These are phyloP conservation scores for Diplogasteroides magnus DNA, from an alignment of 1,140 invertebrate genomes.

Conservation along the genomic window DNA sequence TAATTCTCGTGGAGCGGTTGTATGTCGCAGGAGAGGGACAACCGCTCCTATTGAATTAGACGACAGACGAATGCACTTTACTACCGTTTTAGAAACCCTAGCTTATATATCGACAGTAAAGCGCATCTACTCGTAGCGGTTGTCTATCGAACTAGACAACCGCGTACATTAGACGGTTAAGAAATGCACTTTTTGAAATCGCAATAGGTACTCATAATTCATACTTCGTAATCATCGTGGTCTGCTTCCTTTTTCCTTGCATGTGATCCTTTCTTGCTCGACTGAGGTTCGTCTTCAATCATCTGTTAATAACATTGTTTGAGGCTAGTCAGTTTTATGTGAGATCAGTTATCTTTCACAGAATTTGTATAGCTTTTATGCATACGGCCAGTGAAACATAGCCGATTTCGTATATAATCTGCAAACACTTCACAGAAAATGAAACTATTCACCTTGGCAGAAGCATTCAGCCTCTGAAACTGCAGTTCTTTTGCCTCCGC, in stretches of 20 bases:
- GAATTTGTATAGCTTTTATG: not conserved
- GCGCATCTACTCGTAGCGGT: too few relatives aligned
- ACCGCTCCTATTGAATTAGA: too few relatives aligned
- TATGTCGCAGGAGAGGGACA: too few relatives aligned
- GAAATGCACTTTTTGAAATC: too few relatives aligned
- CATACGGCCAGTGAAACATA: not conserved
- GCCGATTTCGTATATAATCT: not conserved
- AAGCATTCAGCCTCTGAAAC: slow-evolving; percentile 5
- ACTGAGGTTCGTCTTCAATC: not conserved
- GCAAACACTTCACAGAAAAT: not conserved
- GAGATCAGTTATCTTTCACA: not conserved
- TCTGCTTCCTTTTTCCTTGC: slow-evolving; percentile 15
- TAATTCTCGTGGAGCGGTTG: too few relatives aligned
- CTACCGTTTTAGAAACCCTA: too few relatives aligned
- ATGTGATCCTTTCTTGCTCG: slow-evolving; percentile 15
- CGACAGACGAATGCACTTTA: too few relatives aligned
- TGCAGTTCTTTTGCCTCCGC: slow-evolving; percentile 8
- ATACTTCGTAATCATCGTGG: slow-evolving; percentile 26
- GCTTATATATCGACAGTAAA: too few relatives aligned
- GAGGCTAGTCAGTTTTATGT: not conserved
- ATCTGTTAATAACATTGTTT: not conserved
- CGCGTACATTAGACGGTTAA: too few relatives aligned
- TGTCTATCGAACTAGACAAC: too few relatives aligned
- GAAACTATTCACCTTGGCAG: slow-evolving; percentile 5
- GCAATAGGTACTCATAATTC: too few relatives aligned